Percentiles rank a stretch among this genome's conserved stretches.
Evolutionary conservation across 2,113 vertebrate species (phyloP).

Genomic region (Oryzias javanicus): DNA sequence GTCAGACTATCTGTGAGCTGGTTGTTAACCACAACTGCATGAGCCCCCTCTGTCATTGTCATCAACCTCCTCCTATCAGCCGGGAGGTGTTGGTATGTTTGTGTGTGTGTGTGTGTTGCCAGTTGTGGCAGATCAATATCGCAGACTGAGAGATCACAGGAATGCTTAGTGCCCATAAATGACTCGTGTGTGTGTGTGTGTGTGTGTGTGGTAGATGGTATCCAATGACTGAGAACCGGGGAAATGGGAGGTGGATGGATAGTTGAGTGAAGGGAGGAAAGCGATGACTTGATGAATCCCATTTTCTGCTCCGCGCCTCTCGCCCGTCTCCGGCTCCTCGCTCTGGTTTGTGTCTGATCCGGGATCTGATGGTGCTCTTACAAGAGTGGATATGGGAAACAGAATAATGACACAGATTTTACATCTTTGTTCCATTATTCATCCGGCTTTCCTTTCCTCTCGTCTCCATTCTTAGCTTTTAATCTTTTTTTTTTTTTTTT

Average conservation of each 20-base stretch:
- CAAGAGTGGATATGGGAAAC: conserved; percentile 11
- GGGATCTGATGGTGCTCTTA: conserved; percentile 11
- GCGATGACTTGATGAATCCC: conserved; percentile 47
- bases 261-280: conserved; percentile 47
- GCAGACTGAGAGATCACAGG: conserved; percentile 66
- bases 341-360: conserved; percentile 26
- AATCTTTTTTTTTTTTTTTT: conserved; percentile 1
- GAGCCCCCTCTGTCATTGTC: conserved; percentile 47
- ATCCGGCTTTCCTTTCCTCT: conserved; percentile 2
- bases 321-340: conserved; percentile 6
- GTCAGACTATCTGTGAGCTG: conserved; percentile 22
- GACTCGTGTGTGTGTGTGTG: conserved; percentile 21
- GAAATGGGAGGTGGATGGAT: conserved; percentile 42
- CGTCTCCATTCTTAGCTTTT: not conserved
- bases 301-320: conserved; percentile 37
- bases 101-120: conserved; percentile 27
- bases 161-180: conserved; percentile 62
- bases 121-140: conserved; percentile 61
- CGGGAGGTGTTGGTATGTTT: conserved; percentile 12
- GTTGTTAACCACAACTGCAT: conserved; percentile 39
- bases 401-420: conserved; percentile 16
- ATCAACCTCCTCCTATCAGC: conserved; percentile 32
- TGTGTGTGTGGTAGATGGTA: conserved; percentile 14
- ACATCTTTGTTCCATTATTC: conserved; percentile 21
- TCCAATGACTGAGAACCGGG: conserved; percentile 24